phyloP scores from a whole-genome alignment of 2,797 vertebrate species.

The Eleutherodactylus coqui region DNA sequence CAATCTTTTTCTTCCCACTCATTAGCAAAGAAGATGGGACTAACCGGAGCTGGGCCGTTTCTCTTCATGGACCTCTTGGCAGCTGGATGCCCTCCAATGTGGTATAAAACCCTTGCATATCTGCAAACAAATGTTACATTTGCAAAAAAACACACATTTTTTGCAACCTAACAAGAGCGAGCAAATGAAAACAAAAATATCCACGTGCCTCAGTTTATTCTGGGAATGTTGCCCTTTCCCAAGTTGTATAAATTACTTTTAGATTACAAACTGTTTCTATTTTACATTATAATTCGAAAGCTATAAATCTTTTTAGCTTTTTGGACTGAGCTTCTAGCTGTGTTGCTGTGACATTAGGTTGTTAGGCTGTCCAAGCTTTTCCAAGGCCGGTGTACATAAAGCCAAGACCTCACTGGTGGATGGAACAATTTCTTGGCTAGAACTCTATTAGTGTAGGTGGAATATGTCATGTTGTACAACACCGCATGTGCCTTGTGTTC shows the following conservation, averaged over 20 bases:
- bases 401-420: slow-evolving; percentile 36
- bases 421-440: slow-evolving; percentile 29
- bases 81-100: too few species aligned
- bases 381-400: neutral
- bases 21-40: too few species aligned
- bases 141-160: neutral
- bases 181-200: neutral
- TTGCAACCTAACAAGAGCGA: neutral
- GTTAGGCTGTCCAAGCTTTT: slow-evolving; percentile 19
- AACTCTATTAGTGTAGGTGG: neutral
- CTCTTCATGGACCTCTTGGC: too few species aligned
- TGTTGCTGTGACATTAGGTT: slow-evolving; percentile 6
- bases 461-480: slow-evolving; percentile 12
- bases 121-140: neutral
- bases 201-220: neutral
- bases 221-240: neutral
- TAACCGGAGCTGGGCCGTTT: too few species aligned
- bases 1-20: too few species aligned
- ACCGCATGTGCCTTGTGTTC: neutral
- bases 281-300: neutral
- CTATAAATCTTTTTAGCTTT: slow-evolving; percentile 38
- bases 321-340: neutral
- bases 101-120: neutral
- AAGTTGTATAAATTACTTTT: slow-evolving; percentile 5
- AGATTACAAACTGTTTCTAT: neutral